phyloP scores from a whole-genome alignment of 2,113 vertebrate genomes.

The Engraulis encrasicolus region DNA sequence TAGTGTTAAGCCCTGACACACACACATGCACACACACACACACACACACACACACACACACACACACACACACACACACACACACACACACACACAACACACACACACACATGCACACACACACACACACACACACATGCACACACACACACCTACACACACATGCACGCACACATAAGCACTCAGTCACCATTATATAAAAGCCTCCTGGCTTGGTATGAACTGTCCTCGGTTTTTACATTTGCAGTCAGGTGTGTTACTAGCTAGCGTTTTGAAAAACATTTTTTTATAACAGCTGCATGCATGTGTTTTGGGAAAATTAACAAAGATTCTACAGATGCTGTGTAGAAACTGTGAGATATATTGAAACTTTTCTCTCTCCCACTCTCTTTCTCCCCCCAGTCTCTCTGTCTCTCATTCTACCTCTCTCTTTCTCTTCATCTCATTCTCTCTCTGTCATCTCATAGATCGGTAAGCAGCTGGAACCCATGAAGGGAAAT shows the following conservation, averaged over 20 bases:
- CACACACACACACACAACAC: too few relatives aligned
- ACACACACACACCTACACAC: too few relatives aligned
- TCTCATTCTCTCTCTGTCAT: not conserved
- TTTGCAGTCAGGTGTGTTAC: not conserved
- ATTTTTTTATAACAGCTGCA: not conserved
- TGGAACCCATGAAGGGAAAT: conserved; percentile 34
- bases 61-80: too few relatives aligned
- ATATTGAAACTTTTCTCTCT: not conserved
- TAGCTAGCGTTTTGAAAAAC: not conserved
- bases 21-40: too few relatives aligned
- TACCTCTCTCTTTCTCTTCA: not conserved
- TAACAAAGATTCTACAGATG: not conserved
- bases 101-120: too few relatives aligned
- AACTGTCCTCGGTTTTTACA: not conserved
- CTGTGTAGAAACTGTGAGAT: conserved; percentile 7
- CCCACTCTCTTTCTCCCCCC: not conserved
- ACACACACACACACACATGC: too few relatives aligned
- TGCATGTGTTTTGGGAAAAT: conserved; percentile 17
- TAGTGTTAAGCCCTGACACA: too few relatives aligned
- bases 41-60: too few relatives aligned
- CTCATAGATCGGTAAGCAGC: conserved; percentile 22
- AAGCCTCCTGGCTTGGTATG: not conserved
- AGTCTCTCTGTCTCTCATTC: too few relatives aligned
- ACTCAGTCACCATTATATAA: conserved; percentile 49
- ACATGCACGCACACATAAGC: too few relatives aligned